Conservation (phyloP, 1,140 invertebrate species). For the Araneus ventricosus region DNA sequence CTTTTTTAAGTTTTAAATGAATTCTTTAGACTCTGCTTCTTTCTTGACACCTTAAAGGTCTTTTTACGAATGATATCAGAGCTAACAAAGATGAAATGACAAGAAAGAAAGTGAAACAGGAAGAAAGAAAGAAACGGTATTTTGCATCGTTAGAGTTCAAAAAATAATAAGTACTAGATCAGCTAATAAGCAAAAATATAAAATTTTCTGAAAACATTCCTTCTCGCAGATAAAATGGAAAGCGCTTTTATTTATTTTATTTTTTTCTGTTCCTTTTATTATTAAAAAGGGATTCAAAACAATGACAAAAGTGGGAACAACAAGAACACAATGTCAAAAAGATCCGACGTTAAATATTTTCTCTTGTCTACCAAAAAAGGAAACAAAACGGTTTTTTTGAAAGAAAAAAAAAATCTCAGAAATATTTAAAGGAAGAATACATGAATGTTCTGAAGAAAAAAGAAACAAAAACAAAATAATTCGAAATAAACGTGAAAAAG, state of each 20-base stretch:
- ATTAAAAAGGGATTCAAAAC: background rate
- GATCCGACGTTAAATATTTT: slow-evolving; percentile 30
- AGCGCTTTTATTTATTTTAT: background rate
- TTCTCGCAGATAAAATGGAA: background rate
- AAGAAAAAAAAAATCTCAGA: background rate
- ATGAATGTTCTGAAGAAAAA: background rate
- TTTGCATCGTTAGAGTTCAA: background rate
- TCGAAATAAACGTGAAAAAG: background rate
- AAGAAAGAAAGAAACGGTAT: background rate
- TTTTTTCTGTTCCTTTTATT: background rate
- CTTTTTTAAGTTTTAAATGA: slow-evolving; percentile 1
- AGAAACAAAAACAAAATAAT: background rate
- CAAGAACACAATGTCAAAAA: background rate
- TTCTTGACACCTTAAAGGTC: background rate
- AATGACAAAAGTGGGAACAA: slow-evolving; percentile 1
- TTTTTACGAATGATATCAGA: background rate
- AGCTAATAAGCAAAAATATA: slow-evolving; percentile 31
- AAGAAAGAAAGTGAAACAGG: background rate
- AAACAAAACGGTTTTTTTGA: slow-evolving; percentile 14
- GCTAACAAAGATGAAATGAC: background rate
- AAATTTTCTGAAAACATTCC: background rate
- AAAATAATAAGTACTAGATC: background rate
- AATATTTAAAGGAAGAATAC: background rate
- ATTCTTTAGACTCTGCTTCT: background rate
- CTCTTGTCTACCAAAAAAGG: slow-evolving; percentile 9